phyloP scores from a whole-genome alignment of 2,113 vertebrate genomes.

The Cynoglossus semilaevis region DNA sequence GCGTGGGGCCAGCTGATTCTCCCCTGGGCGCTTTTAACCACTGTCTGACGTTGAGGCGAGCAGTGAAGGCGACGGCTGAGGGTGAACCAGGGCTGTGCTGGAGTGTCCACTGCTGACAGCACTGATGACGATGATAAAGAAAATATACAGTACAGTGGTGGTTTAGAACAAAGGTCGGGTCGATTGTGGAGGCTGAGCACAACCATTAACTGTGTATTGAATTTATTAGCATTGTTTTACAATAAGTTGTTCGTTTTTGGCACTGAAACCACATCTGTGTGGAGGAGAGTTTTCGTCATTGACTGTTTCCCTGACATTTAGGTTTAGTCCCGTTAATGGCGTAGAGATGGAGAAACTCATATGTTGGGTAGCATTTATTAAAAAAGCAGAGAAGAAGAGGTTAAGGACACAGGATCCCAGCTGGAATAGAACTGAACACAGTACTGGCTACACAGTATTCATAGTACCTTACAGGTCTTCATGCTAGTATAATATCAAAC shows the following conservation, averaged over 20 bases:
- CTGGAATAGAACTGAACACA: neutral
- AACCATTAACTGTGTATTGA: neutral
- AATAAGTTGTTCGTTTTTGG: no score
- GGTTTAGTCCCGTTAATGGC: no score
- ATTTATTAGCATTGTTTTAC: no score
- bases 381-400: neutral
- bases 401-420: neutral
- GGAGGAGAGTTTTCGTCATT: no score
- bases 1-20: neutral
- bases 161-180: conserved; percentile 26
- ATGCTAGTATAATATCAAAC: no score
- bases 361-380: neutral
- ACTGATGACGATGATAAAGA: neutral
- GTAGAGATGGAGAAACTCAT: no score
- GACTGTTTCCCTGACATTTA: neutral
- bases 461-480: no score
- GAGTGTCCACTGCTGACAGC: neutral
- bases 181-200: neutral
- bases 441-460: neutral
- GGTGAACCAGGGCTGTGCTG: neutral
- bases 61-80: neutral
- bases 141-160: neutral
- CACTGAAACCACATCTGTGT: no score
- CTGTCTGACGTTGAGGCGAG: neutral
- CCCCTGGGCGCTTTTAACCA: neutral